Evolutionary conservation across 2,113 vertebrate species (phyloP).

Genomic region (Eurypyga helias): DNA sequence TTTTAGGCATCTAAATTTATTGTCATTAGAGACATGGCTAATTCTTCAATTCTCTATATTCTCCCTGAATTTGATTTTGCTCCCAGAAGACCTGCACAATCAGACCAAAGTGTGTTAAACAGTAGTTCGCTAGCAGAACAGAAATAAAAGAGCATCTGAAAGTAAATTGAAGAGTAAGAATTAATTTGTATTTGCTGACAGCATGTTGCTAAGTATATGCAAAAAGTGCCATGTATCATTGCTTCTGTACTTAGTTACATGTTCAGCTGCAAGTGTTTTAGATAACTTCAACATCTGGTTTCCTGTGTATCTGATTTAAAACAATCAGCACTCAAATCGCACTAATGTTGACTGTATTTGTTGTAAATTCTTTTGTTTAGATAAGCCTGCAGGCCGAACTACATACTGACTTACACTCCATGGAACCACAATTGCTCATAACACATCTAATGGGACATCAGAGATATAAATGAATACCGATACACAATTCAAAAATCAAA

Average conservation of each 20-base stretch:
- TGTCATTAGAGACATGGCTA: not conserved
- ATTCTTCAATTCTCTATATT: not conserved
- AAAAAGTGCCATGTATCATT: not conserved
- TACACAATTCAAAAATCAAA: not conserved
- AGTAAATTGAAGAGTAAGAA: not conserved
- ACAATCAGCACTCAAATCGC: conserved; percentile 26
- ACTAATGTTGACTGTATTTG: conserved; percentile 27
- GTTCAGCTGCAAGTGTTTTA: not conserved
- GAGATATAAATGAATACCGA: not conserved
- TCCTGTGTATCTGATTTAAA: conserved; percentile 24
- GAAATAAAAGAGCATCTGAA: not conserved
- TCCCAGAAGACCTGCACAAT: not conserved
- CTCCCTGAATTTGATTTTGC: not conserved
- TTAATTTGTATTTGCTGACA: not conserved
- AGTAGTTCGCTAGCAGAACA: not conserved
- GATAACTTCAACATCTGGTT: conserved; percentile 39
- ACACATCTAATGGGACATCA: not conserved
- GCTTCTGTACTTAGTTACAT: not conserved
- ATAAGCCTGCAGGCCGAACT: conserved; percentile 20
- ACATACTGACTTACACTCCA: not conserved
- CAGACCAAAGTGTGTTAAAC: not conserved
- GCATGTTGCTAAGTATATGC: not conserved
- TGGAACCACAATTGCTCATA: not conserved
- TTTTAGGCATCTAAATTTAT: not conserved
- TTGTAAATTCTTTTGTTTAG: conserved; percentile 23